Base-by-base conservation (phyloP, 2,797 vertebrate genomes). In the Chelon labrosus region DNA sequence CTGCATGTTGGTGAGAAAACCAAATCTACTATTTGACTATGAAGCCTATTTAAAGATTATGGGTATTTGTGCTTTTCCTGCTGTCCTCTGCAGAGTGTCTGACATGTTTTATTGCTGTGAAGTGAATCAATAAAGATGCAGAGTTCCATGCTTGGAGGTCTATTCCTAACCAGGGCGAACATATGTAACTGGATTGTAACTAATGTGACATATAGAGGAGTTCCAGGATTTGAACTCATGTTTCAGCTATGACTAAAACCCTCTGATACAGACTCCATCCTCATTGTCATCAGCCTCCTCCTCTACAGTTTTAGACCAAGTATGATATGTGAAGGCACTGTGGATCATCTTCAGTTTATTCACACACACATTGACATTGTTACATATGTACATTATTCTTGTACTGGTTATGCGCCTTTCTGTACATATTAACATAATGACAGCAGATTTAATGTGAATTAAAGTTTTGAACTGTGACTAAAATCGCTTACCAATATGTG, bases 361-460 rank as follows among this genome's bases (percentile, higher is more conserved):
- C 58, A 70, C 57, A 31, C 53, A 74, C 59, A 72, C 71, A 60
- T 55, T 57, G 62, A 65, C 68, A 70, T 74, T 65, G 69, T 77
- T 84, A 77, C 77, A 81, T 75, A 51, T 88, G 83, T 89, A 84
- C 81, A 85, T 86, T 75, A 69, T 80, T 89, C 78, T 88, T 88
- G 83, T 93, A 77, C 76, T 84, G 74, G 79, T 83, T 86, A 85
- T 77, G 75, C 89, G 92, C 86, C 75, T 88, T 85, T 87, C 86
- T 94, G 92, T 94, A 94, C 84, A 94, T 94, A 93, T 76, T 61
- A 76, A 71, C 75, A 77, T 73, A 73, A 83, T 70, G 50, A 86
- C 73, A 91, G 81, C 79, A 76, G 71, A 89, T 90, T 90, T 91
- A 90, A 93, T 88, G 88, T 89, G 73, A 93, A 93, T 86, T 93